phyloP scores from a whole-genome alignment of 2,113 vertebrate genomes.

The Poecilia latipinna region DNA sequence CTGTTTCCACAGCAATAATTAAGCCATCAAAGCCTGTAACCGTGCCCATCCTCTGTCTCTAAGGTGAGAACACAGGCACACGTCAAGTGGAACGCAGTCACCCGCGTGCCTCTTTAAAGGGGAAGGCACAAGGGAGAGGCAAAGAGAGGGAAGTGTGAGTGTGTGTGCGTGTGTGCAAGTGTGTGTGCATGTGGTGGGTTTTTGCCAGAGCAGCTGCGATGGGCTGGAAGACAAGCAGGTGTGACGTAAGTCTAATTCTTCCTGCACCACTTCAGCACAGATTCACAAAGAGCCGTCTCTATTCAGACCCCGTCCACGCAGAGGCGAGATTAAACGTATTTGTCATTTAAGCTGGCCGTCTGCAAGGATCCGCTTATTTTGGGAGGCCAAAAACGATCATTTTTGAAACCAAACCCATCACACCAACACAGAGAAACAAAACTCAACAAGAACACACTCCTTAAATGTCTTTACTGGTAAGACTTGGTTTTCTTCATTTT shows the following conservation, averaged over 20 bases:
- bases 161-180: neutral
- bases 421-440: too few relatives aligned
- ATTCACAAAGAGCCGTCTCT: too few relatives aligned
- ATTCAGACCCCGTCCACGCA: too few relatives aligned
- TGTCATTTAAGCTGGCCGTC: too few relatives aligned
- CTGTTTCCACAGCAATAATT: constrained; percentile 81
- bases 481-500: neutral
- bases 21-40: constrained; percentile 80
- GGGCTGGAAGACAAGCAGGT: constrained; percentile 60
- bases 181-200: constrained; percentile 8
- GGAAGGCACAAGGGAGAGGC: constrained; percentile 64
- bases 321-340: too few relatives aligned
- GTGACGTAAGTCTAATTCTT: constrained; percentile 61
- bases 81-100: constrained; percentile 76
- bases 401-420: too few relatives aligned
- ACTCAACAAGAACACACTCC: too few relatives aligned
- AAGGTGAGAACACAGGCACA: constrained; percentile 76
- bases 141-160: constrained; percentile 12
- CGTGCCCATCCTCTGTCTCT: constrained; percentile 77
- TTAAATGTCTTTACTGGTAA: too few relatives aligned
- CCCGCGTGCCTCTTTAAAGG: constrained; percentile 76
- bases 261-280: constrained; percentile 24
- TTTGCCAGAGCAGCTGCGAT: constrained; percentile 52
- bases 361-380: too few relatives aligned
- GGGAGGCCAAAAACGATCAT: too few relatives aligned